These are phyloP conservation scores for Batillaria attramentaria DNA, from an alignment of 1,140 invertebrate species.

Conservation along the genomic window DNA sequence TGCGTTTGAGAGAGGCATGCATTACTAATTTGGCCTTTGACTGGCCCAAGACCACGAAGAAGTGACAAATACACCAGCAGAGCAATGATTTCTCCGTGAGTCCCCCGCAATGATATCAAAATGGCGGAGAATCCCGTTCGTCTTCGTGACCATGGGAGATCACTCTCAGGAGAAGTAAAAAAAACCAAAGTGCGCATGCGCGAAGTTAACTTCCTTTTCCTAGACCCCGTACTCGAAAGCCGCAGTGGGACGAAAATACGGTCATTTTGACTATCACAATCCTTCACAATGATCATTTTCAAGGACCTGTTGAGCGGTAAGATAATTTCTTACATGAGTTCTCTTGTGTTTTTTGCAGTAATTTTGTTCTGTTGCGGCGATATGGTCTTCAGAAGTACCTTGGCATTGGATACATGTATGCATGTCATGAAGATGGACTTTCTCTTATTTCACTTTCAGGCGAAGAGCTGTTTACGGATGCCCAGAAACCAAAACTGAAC, in stretches of 20 bases:
- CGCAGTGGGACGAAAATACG: no score
- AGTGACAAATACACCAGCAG: slow-evolving; percentile 4
- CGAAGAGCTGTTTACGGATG: slow-evolving; percentile 8
- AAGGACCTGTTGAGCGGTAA: background rate
- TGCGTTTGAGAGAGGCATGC: slow-evolving; percentile 79
- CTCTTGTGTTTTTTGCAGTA: background rate
- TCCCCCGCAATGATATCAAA: slow-evolving; percentile 27
- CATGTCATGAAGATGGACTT: background rate
- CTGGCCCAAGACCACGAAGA: slow-evolving; percentile 26
- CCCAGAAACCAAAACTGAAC: background rate
- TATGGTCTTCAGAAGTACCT: background rate
- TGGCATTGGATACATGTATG: no score
- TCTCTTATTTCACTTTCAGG: background rate
- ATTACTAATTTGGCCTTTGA: slow-evolving; percentile 72
- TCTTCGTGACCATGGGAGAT: slow-evolving; percentile 22
- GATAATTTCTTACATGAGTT: background rate
- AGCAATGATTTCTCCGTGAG: background rate
- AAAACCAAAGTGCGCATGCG: background rate
- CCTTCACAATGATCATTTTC: background rate
- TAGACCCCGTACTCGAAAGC: background rate
- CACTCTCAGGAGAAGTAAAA: background rate
- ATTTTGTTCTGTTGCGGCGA: background rate
- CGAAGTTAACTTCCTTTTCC: background rate
- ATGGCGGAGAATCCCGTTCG: slow-evolving; percentile 36
- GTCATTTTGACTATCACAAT: background rate